Base-by-base conservation (phyloP, 37 sponge, comb jelly and placozoan species). In the Oopsacas minuta region DNA sequence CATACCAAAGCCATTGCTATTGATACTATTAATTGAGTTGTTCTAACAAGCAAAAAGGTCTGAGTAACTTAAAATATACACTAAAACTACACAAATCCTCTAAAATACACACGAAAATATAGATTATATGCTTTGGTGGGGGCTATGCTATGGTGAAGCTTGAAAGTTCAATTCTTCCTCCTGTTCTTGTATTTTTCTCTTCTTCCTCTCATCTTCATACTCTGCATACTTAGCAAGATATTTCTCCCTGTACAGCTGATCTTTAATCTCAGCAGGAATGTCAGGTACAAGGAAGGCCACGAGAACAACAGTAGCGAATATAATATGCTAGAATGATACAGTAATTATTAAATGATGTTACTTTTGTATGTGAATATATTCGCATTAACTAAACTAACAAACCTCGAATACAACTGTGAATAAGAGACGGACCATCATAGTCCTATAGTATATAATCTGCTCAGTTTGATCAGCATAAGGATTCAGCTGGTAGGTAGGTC, bases 161-260 rank as follows among this genome's bases (percentile, higher is more conserved):
- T 46, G 75, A 5, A 12, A n/a, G 30, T 61, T 61, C 7, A 20
- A 32, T n/a, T 12, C 75, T 34, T 61, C 75, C 28, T 61, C 22
- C 30, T n/a, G 20, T 61, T 61, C 75, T 61, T 61, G 7, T 3
- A 32, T 5, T n/a, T 61, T 3, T 10, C 75, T 10, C 75, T n/a
- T 61, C 22, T 61, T 61, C 75, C 75, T 61, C 22, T 61, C 75
- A 7, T 61, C 75, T 12, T 61, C 75, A 34, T 61, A 61, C 75
- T 61, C 75, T 10, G 75, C 75, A 34, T 61, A 61, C 22, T 61
- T 61, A 3, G 75, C 75, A 34, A 61, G 75, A 61, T 61, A 61
- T 38, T 91, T 92, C 91, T 95, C 99, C 17, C 92, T 85, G 89
- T 93, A 89, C 39, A 98, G 95, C 82, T 93, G 92, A 51, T 91